phyloP scores from a whole-genome alignment of 2,888 invertebrate species.

The Matsumyia berberina region DNA sequence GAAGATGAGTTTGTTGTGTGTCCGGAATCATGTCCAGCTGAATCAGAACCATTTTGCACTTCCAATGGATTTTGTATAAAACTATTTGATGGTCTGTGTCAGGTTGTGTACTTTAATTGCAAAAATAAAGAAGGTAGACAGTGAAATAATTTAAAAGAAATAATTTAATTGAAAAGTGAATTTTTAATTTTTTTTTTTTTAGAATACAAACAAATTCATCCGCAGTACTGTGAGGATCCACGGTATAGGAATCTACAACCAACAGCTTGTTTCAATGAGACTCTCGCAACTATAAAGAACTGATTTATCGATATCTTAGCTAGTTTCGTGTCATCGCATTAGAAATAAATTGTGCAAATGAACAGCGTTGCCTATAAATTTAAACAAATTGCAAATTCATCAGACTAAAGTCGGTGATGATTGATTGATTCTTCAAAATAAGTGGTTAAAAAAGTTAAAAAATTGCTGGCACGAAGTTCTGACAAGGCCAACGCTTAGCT shows the following conservation, averaged over 20 bases:
- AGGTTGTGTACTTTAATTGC: constrained; percentile 46
- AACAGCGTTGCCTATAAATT: too few relatives aligned
- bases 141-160: not conserved
- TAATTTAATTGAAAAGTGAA: not conserved
- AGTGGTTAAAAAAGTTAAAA: too few relatives aligned
- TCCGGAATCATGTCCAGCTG: constrained; percentile 30
- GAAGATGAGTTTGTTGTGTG: not conserved
- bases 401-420: too few relatives aligned
- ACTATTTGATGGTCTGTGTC: constrained; percentile 45
- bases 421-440: too few relatives aligned
- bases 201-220: constrained; percentile 45
- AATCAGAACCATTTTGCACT: constrained; percentile 33
- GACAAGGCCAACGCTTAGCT: too few relatives aligned
- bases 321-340: not conserved
- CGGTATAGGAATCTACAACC: constrained; percentile 48
- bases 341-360: too few relatives aligned
- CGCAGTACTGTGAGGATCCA: constrained; percentile 21
- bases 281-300: not conserved
- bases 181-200: not conserved
- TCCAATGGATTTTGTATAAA: constrained; percentile 66
- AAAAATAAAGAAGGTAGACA: constrained; percentile 32
- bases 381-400: too few relatives aligned
- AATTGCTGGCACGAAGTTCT: too few relatives aligned
- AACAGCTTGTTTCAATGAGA: constrained; percentile 19
- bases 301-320: not conserved